Base-by-base conservation (phyloP, 2,797 vertebrate genomes). In the Bothrops alternatus region DNA sequence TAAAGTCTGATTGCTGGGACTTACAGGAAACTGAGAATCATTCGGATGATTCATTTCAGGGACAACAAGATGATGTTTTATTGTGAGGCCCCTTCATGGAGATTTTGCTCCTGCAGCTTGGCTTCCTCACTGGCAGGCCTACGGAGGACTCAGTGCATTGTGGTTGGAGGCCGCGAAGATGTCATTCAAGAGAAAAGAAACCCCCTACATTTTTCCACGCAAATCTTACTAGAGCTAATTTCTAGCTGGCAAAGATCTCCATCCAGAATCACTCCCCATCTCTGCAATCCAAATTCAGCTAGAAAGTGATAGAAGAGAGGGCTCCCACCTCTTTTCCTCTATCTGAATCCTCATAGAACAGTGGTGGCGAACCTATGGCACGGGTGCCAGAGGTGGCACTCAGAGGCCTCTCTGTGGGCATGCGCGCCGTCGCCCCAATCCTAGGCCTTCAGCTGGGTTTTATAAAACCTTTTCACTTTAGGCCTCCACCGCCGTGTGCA, bases 21-120 rank as follows among this genome's bases (percentile, higher is more conserved):
- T 82, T 82, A 82, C 20, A 25, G 47, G 42, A 82, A 82, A 82
- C 20, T 47, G 37, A 1, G 10, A 47, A 10, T 82, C 73, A 47
- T 4, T 82, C 3, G 25, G 37, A 82, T 82, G 73, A 82, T 82
- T 82, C 73, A 82, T 82, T 47, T 42, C 37, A 20, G 18, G 18
- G 20, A 20, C 20, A 58, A 58, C 57, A 82, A 82, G 10, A 82
- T 82, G 73, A 82, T 82, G 20, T 2, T 25, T 20, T 78, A 42
- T 78, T 23, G 32, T 78, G 69, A 42, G 69, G 87, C 25, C 32
- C 16, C 91, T 47, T 20, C n/a, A 0, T 0, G 0, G 91, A 87
- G 94, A 93, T 88, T 93, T 32, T 95, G 61, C 89, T 78, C 94
- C 26, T 91, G 94, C 2, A 56, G 86, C 10, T 57, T 88, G 91